Evolutionary conservation across 2,797 vertebrate genomes (phyloP).

Genomic region (Urocyon cinereoargenteus): DNA sequence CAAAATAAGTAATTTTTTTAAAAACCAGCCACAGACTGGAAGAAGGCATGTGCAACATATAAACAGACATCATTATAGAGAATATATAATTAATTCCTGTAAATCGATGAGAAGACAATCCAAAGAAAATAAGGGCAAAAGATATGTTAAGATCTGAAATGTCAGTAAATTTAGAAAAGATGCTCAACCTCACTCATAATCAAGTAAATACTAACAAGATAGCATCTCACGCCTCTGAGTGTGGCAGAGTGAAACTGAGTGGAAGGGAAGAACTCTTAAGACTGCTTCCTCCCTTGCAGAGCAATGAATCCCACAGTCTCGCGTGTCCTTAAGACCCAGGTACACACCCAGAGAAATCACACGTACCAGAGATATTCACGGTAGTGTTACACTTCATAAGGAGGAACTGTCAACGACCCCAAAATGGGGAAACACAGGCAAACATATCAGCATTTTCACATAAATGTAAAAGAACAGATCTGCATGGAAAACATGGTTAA

Average conservation of each 20-base stretch:
- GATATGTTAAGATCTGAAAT: not conserved
- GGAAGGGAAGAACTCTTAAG: not conserved
- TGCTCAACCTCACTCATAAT: not conserved
- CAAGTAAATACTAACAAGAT: slow-evolving; percentile 5
- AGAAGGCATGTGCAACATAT: not conserved
- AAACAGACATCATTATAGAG: not conserved
- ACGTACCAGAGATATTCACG: not conserved
- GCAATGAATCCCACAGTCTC: not conserved
- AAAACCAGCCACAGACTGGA: not conserved
- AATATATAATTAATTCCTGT: not conserved
- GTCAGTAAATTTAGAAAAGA: not conserved
- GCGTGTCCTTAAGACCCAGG: not conserved
- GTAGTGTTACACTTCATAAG: not conserved
- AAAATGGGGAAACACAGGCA: not conserved
- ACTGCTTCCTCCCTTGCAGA: not conserved
- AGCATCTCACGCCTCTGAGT: not conserved
- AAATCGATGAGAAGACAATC: not conserved
- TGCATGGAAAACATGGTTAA: not conserved
- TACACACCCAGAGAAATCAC: not conserved
- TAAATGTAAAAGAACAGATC: not conserved
- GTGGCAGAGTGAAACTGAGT: not conserved
- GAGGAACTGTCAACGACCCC: not conserved
- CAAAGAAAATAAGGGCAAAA: slow-evolving; percentile 34
- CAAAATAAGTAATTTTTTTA: slow-evolving; percentile 19
- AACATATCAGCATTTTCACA: not conserved